Evolutionary conservation across 2,113 vertebrate genomes (phyloP).

Genomic region (Dicrurus megarhynchus): DNA sequence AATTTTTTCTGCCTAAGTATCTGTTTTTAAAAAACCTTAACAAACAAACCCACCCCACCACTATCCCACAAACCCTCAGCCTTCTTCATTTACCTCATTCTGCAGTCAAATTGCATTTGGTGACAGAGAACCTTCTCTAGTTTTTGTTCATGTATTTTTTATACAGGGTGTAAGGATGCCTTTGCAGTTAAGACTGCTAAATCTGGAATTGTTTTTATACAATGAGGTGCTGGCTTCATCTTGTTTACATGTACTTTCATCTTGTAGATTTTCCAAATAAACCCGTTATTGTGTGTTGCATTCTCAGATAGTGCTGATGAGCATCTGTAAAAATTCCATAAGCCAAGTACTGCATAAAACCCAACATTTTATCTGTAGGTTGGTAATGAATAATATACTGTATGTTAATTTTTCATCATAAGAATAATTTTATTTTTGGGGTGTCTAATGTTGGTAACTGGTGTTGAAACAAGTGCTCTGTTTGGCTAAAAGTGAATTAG

Average conservation of each 20-base stretch:
- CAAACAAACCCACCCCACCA: not conserved
- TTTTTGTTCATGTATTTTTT: not conserved
- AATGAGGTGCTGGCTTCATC: not conserved
- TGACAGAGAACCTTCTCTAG: not conserved
- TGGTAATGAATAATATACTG: not conserved
- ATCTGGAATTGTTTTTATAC: not conserved
- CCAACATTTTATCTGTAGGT: not conserved
- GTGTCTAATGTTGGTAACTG: not conserved
- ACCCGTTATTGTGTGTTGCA: accelerated
- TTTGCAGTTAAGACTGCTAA: not conserved
- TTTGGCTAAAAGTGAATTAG: not conserved
- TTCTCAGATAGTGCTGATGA: not conserved
- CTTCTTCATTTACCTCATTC: not conserved
- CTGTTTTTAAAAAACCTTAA: not conserved
- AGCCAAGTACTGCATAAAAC: not conserved
- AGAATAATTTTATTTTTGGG: not conserved
- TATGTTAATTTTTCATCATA: not conserved
- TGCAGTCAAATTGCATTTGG: not conserved
- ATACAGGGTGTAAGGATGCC: not conserved
- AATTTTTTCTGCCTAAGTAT: not conserved
- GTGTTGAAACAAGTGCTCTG: not conserved
- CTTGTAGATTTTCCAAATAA: not conserved
- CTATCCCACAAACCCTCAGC: not conserved
- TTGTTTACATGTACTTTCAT: not conserved
- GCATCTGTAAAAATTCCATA: not conserved